Evolutionary conservation across 2,888 invertebrate genomes (phyloP).

Genomic region (Drosophila ochracea): DNA sequence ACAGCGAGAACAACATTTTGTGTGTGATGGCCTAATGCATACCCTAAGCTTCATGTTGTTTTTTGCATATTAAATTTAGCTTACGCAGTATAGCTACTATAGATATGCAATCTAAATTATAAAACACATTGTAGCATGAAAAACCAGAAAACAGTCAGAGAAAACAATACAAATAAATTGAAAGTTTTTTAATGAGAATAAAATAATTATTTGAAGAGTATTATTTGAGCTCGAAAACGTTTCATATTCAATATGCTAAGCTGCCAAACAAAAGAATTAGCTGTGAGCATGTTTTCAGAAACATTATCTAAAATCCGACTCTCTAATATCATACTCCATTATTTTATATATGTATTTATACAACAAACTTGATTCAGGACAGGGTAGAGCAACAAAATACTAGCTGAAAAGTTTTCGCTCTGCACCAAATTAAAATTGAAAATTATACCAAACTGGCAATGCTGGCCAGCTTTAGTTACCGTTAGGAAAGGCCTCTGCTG

Average conservation of each 20-base stretch:
- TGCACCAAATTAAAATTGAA: conserved; percentile 29
- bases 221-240: not conserved
- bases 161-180: not conserved
- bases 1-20: not conserved
- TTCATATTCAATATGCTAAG: not conserved
- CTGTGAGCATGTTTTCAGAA: not conserved
- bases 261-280: not conserved
- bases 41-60: not conserved
- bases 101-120: not conserved
- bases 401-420: conserved; percentile 1
- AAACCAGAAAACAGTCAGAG: not conserved
- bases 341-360: not conserved
- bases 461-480: conserved; percentile 49
- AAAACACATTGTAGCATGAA: not conserved
- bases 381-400: not conserved
- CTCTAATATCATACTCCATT: not conserved
- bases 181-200: not conserved
- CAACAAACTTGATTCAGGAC: not conserved
- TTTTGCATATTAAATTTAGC: not conserved
- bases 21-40: not conserved
- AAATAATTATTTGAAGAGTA: not conserved
- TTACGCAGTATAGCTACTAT: no score
- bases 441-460: conserved; percentile 37
- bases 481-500: conserved; percentile 12
- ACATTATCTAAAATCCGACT: not conserved